Percentiles rank a stretch among this genome's conserved stretches.
Evolutionary conservation across 2,113 vertebrate species (phyloP).

Genomic region (Clarias magur): DNA sequence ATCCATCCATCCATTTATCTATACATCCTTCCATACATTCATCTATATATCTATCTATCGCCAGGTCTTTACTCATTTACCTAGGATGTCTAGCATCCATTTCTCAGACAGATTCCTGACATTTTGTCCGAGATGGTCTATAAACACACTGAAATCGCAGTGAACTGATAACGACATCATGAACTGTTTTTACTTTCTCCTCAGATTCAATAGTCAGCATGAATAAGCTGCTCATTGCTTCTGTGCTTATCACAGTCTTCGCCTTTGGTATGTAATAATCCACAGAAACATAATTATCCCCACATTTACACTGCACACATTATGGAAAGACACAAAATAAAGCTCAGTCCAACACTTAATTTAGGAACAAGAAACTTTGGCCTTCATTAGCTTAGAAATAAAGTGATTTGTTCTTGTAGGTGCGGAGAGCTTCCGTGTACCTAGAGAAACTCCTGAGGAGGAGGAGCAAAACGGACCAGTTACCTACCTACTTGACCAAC

Average conservation of each 20-base stretch:
- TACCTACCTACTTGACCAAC: constrained; percentile 37
- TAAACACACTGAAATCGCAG: constrained; percentile 12
- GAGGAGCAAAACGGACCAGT: constrained; percentile 55
- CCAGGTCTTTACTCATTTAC: not conserved
- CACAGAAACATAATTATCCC: not conserved
- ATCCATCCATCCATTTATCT: too few relatives aligned
- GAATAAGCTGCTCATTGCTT: constrained; percentile 69
- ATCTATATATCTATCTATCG: too few relatives aligned
- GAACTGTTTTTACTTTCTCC: constrained; percentile 13
- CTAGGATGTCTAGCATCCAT: not conserved
- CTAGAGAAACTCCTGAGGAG: constrained; percentile 49
- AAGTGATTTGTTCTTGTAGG: constrained; percentile 46
- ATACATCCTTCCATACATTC: too few relatives aligned
- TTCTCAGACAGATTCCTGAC: not conserved
- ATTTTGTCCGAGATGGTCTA: not conserved
- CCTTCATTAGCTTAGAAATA: not conserved
- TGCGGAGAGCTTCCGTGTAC: constrained; percentile 68
- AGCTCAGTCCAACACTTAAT: not conserved
- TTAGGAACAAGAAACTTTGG: not conserved
- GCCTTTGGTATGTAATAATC: constrained; percentile 65
- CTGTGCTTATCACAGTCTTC: constrained; percentile 66
- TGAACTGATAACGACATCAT: constrained; percentile 54
- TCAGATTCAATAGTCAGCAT: constrained; percentile 62
- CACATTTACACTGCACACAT: not conserved
- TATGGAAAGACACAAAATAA: not conserved